Base-by-base conservation (phyloP, 2,888 invertebrate species). In the Resseliella maxima region DNA sequence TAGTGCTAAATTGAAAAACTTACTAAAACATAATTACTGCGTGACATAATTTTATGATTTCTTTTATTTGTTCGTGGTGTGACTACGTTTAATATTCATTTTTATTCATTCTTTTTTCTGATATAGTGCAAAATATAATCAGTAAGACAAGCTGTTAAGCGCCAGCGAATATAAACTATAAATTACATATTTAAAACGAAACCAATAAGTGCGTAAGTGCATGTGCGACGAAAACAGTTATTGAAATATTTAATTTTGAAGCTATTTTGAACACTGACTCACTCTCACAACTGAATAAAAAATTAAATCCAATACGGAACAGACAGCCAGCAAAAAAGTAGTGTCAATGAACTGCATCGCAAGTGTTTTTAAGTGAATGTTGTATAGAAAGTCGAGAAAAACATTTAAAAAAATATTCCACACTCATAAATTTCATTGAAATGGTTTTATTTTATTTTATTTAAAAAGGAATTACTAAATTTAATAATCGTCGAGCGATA, bases 41-140 rank as follows among this genome's bases (percentile, higher is more conserved):
- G 72, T 72, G 72, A 72, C 72, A 72, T 72, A 72, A 72, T 72
- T 72, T 72, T 72, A 72, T 72, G 72, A 72, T 72, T 72, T 72
- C 31, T 31, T 31, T 31, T 18, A 31, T 72, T 72, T 72, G 31
- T n/a, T 31, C 72, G 72, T 72, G 72, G 5, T 72, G 72, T 72
- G 72, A 31, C 72, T 31, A 72, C 72, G 72, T 72, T 72, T 72
- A 31, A 72, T 72, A 72, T 72, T 72, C 31, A 72, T 31, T 72
- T 72, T 72, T 31, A 72, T 72, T 72, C 31, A 72, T 72, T 72
- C 72, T 72, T 27, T 72, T 72, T 31, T 72, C 15, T 15, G 72
- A 31, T 72, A 72, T 15, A 72, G 72, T 72, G 72, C 31, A 72
- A 72, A 31, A 72, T 72, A 72, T 72, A 72, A 72, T 72, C 72